Percentiles rank a stretch among this genome's conserved stretches.
These are phyloP conservation scores for Alca torda DNA, from an alignment of 2,797 vertebrate species.

Conservation along the genomic window DNA sequence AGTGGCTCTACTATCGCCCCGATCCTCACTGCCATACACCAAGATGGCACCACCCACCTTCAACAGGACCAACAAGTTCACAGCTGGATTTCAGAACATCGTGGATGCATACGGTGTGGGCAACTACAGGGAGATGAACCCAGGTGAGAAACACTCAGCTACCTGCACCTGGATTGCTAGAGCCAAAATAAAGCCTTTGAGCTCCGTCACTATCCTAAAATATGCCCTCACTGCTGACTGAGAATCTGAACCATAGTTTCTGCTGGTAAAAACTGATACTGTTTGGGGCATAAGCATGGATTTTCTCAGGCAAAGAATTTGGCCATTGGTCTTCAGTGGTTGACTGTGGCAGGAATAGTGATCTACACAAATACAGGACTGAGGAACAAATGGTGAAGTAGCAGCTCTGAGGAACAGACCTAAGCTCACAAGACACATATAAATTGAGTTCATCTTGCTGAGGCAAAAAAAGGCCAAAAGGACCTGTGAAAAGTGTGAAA, in stretches of 20 bases:
- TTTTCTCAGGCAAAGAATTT: background rate
- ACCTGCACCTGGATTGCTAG: background rate
- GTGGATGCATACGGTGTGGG: slow-evolving; percentile 82
- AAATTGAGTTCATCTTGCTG: background rate
- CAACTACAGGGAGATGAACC: slow-evolving; percentile 82
- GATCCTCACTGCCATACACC: slow-evolving; percentile 77
- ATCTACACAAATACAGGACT: background rate
- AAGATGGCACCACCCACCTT: slow-evolving; percentile 81
- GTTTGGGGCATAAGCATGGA: background rate
- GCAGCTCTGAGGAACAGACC: background rate
- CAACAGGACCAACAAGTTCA: slow-evolving; percentile 84
- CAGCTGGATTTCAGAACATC: slow-evolving; percentile 83
- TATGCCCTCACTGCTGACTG: background rate
- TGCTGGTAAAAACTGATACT: background rate
- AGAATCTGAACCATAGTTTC: background rate
- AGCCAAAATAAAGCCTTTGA: background rate
- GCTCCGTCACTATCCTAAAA: background rate
- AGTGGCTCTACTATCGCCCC: slow-evolving; percentile 80
- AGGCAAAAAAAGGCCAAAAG: background rate
- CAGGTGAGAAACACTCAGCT: slow-evolving; percentile 64
- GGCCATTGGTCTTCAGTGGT: background rate
- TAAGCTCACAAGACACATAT: background rate
- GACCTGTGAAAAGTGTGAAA: background rate
- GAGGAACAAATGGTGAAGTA: background rate
- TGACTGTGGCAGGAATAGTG: background rate